Evolutionary conservation across 1,140 invertebrate species (phyloP).

Genomic region (Diachasma alloeum): DNA sequence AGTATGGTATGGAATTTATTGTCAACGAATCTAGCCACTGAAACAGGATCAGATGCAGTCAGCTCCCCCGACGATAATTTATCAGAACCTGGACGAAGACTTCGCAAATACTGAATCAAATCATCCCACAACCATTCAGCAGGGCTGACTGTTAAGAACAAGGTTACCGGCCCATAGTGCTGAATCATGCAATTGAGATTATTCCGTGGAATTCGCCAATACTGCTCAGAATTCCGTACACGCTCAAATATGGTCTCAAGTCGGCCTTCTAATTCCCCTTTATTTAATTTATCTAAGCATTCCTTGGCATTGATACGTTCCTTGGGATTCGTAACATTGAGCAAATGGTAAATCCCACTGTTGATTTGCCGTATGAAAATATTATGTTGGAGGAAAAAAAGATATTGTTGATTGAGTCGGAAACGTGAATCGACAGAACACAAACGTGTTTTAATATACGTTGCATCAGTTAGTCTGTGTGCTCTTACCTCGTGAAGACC

Average conservation of each 20-base stretch:
- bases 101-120: slow-evolving; percentile 44
- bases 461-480: slow-evolving; percentile 11
- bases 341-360: slow-evolving; percentile 46
- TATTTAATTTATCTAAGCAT: slow-evolving; percentile 38
- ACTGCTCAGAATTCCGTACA: too few species aligned
- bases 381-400: slow-evolving; percentile 18
- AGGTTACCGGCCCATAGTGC: too few species aligned
- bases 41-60: too few species aligned
- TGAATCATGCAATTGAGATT: too few species aligned
- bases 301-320: slow-evolving; percentile 36
- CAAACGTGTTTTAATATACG: too few species aligned
- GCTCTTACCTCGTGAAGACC: slow-evolving; percentile 11
- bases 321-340: slow-evolving; percentile 42
- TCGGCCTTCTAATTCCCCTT: slow-evolving; percentile 35
- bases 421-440: too few species aligned
- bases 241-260: slow-evolving; percentile 41
- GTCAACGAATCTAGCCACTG: too few species aligned
- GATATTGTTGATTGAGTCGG: slow-evolving; percentile 25
- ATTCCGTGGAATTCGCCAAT: too few species aligned
- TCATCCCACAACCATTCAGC: slow-evolving; percentile 50
- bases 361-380: slow-evolving; percentile 33
- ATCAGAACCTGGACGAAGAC: too few species aligned
- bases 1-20: too few species aligned
- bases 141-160: slow-evolving; percentile 52
- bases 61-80: too few species aligned